Evolutionary conservation across 2,113 vertebrate species (phyloP), one percentile per base, ranked within the genome.

Genomic region (Hyla sarda): DNA sequence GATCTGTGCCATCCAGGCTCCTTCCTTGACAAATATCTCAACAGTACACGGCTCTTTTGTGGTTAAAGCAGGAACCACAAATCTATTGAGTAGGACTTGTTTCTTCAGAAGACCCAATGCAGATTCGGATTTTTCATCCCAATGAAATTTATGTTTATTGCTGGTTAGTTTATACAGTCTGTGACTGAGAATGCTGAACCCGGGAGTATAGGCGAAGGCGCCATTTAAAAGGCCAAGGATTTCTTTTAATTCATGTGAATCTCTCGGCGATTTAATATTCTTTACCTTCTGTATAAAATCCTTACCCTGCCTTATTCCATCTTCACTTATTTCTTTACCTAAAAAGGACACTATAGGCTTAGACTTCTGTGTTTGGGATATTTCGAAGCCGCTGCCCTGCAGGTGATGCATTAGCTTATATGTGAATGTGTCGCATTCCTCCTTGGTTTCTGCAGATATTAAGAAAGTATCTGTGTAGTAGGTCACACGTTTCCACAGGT

Each of bases 1-100:
- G 48, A 86, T 71, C 30, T 71, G 30, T 0, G 76, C 84, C 60
- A 71, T 79, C 84, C 84, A 86, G 9, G 16, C 23, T 19, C 23
- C 48, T 14, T 79, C 32, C 0, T 28, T 48, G 3, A 54, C 32
- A 21, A 17, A 79, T 45, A 86, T 34, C n/a, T 71, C 19, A 8
- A 86, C 34, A 2, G 34, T 86, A n/a, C 60, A 80, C 23, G 23
- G 19, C 23, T 71, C 84, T 2, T 28, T 25, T 3, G 54, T 32
- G 7, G 7, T 2, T 16, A 86, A 12, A 9, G 21, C 16, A 45
- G 50, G 34, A 23, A 80, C 76, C 17, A 30, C 2, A 10, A 8
- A 12, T n/a, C 32, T 58, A 32, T 86, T 86, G 9, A 16, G 2
- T 3, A 80, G 50, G 16, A 72, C 16, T 71, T 72, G 14, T 0